Evolutionary conservation across 2,113 vertebrate species (phyloP).

Genomic region (Aythya baeri): DNA sequence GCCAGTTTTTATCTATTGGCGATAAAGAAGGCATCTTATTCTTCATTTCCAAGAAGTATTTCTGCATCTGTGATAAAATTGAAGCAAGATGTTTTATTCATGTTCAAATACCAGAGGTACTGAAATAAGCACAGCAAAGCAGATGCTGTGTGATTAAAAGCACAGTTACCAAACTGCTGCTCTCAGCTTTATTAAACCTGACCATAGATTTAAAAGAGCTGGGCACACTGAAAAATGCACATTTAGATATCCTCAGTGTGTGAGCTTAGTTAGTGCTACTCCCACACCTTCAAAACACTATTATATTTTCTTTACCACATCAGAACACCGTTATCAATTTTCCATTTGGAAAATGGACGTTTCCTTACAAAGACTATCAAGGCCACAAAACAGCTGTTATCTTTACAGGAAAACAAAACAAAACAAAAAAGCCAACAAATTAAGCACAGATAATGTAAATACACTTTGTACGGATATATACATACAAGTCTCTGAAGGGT

Average conservation of each 20-base stretch:
- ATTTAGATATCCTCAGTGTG: neutral
- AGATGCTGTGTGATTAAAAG: neutral
- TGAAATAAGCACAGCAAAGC: neutral
- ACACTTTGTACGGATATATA: neutral
- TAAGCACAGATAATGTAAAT: neutral
- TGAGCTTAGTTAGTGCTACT: neutral
- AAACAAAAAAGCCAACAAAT: no score
- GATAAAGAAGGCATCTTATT: constrained; percentile 91
- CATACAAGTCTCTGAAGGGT: constrained; percentile 96
- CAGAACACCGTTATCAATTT: neutral
- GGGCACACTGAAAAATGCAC: neutral
- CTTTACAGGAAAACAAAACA: neutral
- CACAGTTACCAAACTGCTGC: neutral
- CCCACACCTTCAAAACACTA: neutral
- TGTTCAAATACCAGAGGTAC: neutral
- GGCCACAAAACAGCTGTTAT: neutral
- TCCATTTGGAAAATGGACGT: neutral
- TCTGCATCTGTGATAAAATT: constrained; percentile 86
- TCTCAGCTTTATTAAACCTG: neutral
- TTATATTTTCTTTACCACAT: neutral
- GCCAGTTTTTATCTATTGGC: constrained; percentile 94
- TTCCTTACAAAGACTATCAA: neutral
- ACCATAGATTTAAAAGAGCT: neutral
- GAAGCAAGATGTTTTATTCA: constrained; percentile 29
- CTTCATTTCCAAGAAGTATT: constrained; percentile 94